Percentiles rank a stretch among this genome's conserved stretches.
Conservation (phyloP, 2,113 vertebrate genomes). For the Aix galericulata region DNA sequence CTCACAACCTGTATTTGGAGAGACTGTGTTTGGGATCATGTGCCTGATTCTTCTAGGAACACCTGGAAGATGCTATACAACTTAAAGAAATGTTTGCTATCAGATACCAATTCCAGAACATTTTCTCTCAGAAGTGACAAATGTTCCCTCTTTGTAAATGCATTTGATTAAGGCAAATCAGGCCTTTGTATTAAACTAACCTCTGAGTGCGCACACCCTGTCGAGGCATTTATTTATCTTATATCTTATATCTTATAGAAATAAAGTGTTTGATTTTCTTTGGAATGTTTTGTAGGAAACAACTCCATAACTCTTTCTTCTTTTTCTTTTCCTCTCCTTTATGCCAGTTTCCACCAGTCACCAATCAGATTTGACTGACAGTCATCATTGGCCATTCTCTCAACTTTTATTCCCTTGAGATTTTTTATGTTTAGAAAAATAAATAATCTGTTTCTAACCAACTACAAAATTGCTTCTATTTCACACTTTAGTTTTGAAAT, state of each 20-base stretch:
- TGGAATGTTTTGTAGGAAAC: background rate
- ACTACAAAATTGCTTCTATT: background rate
- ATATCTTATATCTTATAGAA: fast-evolving
- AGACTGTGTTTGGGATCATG: background rate
- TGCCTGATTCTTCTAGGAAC: background rate
- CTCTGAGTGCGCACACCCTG: background rate
- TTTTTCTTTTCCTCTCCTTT: background rate
- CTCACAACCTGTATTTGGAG: background rate
- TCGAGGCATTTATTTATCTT: background rate
- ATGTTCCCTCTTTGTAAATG: background rate
- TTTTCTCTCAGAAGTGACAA: background rate
- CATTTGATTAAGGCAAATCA: background rate
- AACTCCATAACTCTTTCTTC: background rate
- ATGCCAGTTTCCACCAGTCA: background rate
- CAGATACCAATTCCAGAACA: background rate
- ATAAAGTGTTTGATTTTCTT: background rate
- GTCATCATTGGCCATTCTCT: background rate
- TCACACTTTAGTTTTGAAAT: background rate
- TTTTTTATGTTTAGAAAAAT: background rate
- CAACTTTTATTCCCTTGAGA: background rate
- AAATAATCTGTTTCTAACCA: background rate
- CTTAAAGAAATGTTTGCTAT: background rate
- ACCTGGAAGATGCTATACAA: background rate
- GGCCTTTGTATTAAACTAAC: background rate
- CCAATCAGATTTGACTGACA: background rate